Evolutionary conservation across 2,888 invertebrate genomes (phyloP).

Genomic region (Heliconius cydno): DNA sequence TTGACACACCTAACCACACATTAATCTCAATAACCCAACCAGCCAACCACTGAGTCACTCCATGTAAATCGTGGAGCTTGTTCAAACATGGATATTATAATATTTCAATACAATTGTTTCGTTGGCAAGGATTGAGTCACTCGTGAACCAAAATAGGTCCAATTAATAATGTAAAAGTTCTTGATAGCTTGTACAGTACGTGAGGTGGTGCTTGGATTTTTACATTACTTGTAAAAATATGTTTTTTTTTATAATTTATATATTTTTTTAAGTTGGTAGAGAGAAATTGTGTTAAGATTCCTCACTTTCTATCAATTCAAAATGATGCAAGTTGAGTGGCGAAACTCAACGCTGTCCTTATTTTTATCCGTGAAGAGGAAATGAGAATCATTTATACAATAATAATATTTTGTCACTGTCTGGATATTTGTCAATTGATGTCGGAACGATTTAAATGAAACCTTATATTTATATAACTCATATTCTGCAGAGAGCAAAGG

Average conservation of each 20-base stretch:
- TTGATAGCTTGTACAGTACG: slow-evolving; percentile 4
- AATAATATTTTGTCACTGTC: not conserved
- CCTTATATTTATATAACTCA: not conserved
- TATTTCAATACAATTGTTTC: slow-evolving; percentile 30
- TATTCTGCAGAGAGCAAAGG: no score
- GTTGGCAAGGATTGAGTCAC: slow-evolving; percentile 22
- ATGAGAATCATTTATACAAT: not conserved
- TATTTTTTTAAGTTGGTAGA: not conserved
- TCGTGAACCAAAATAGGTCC: slow-evolving; percentile 19
- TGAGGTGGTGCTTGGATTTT: not conserved
- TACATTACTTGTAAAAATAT: not conserved
- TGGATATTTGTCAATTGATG: not conserved
- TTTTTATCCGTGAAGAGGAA: not conserved
- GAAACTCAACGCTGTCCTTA: not conserved
- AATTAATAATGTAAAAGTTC: slow-evolving; percentile 27
- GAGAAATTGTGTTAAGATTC: not conserved
- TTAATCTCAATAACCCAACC: slow-evolving; percentile 71
- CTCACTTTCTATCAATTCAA: not conserved
- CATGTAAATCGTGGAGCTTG: slow-evolving; percentile 22
- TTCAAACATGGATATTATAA: slow-evolving; percentile 30
- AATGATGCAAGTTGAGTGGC: not conserved
- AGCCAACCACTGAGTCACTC: slow-evolving; percentile 56
- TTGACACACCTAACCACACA: slow-evolving; percentile 51
- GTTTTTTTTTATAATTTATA: not conserved
- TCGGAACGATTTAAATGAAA: not conserved